Base-by-base conservation (phyloP, 2,113 vertebrate genomes). In the Gymnocephalus cernua region DNA sequence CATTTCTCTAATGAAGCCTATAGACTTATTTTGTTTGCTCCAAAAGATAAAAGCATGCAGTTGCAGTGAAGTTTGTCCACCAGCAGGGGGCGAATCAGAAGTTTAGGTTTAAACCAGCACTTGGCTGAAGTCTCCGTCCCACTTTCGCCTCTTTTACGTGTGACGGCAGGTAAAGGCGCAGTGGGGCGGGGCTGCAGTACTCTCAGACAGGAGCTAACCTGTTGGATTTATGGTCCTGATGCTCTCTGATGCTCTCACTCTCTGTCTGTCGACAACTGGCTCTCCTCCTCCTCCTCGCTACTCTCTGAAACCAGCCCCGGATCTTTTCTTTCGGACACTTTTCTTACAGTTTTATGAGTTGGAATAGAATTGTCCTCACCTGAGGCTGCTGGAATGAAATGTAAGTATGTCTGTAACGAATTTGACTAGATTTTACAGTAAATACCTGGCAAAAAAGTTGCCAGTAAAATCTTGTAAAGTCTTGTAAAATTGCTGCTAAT, bases 381-480 rank as follows among this genome's bases (percentile, higher is more conserved):
- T 61, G 69, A 72, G 35, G 64, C 80, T 86, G 85, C 83, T 83
- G 88, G 74, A 32, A 93, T 94, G 93, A 92, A 81, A 90, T 77
- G 93, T 94, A 18, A 92, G 92, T 88, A 53, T 4, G 1, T 21
- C 29, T 29, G 29, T 32, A 32, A 32, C 29, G 29, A 32, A 32
- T 32, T 32, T 32, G 29, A 32, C 29, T 14, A 35, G 32, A 35
- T 35, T 35, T 35, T 35, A 35, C 32, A 35, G 32, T 35, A 35
- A 35, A 35, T 7, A 35, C 32, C 32, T 35, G 6, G 32, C 32
- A 35, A 35, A 8, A 35, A 35, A 6, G 32, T 35, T 35, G 32
- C 32, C 32, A 35, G 32, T 6, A 35, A 35, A 35, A 1, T 35
- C 6, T 35, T 35, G 32, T 35, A 35, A 35, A 35, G 6, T 35